These are phyloP conservation scores for Zaprionus taronus DNA, from an alignment of 1,140 invertebrate species.

Conservation along the genomic window DNA sequence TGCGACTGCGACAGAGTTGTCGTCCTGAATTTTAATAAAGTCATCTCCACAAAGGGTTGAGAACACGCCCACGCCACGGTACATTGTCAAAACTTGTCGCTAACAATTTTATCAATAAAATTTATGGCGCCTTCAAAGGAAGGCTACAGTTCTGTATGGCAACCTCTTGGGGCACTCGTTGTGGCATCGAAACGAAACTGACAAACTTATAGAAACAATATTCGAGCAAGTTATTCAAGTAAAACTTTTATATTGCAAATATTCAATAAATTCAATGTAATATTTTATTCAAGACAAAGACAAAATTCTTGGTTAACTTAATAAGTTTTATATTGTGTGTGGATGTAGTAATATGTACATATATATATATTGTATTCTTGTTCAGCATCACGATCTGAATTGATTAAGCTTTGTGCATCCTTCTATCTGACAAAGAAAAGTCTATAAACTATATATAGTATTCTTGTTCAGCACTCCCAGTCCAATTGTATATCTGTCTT, in stretches of 20 bases:
- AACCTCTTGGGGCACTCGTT: background rate
- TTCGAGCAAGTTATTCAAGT: background rate
- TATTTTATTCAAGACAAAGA: too few relatives aligned
- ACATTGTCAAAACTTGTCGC: constrained; percentile 48
- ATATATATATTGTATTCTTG: too few relatives aligned
- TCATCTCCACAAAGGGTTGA: constrained; percentile 43
- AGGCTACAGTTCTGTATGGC: constrained; percentile 12
- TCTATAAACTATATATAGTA: too few relatives aligned
- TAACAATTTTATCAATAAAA: constrained; percentile 56
- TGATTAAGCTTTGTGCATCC: too few relatives aligned
- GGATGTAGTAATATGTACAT: too few relatives aligned
- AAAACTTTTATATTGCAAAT: background rate
- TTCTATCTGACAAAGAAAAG: too few relatives aligned
- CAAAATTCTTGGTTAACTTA: too few relatives aligned
- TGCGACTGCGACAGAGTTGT: constrained; percentile 49
- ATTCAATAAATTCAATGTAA: background rate
- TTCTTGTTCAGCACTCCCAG: too few relatives aligned
- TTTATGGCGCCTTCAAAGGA: constrained; percentile 35
- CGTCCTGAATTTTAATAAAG: constrained; percentile 78
- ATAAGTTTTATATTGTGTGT: too few relatives aligned
- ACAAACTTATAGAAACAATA: background rate
- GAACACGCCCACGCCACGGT: constrained; percentile 18
- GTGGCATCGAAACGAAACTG: background rate
- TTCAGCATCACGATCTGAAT: too few relatives aligned
- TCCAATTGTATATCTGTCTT: too few relatives aligned